Evolutionary conservation across 1,140 invertebrate genomes (phyloP).

Genomic region (Hestina assimilis): DNA sequence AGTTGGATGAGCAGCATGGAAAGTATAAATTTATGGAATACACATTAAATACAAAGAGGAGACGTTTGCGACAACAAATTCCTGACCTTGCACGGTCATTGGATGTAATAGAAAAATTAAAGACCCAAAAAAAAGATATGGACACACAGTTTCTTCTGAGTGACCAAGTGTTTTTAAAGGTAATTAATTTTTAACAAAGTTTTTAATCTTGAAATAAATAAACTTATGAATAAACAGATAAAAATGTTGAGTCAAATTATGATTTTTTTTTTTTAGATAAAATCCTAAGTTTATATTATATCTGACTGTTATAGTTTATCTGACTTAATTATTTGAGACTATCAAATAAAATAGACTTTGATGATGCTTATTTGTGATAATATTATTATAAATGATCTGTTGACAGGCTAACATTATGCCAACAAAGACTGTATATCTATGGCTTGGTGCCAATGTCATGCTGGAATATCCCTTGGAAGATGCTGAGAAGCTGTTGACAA

Average conservation of each 20-base stretch:
- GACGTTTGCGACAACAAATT: constrained; percentile 92
- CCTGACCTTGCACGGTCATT: constrained; percentile 95
- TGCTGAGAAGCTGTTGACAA: constrained; percentile 90
- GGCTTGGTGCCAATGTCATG: constrained; percentile 99
- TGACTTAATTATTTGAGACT: too few relatives aligned
- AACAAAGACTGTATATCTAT: constrained; percentile 96
- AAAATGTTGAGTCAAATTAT: too few relatives aligned
- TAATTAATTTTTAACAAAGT: constrained; percentile 38
- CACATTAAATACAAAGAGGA: constrained; percentile 90
- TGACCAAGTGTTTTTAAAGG: constrained; percentile 96
- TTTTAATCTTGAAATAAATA: too few relatives aligned
- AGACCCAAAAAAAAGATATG: constrained; percentile 87
- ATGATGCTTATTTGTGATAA: too few relatives aligned
- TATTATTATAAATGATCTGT: background rate
- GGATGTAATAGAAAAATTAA: constrained; percentile 94
- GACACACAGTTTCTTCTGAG: constrained; percentile 96
- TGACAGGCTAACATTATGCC: constrained; percentile 87
- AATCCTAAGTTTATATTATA: too few relatives aligned
- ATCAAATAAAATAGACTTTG: too few relatives aligned
- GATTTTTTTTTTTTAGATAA: too few relatives aligned
- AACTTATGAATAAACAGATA: too few relatives aligned
- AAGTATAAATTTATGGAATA: constrained; percentile 99
- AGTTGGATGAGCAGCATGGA: constrained; percentile 93
- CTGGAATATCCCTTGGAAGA: constrained; percentile 97
- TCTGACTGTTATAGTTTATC: too few relatives aligned